Evolutionary conservation across 2,888 invertebrate genomes (phyloP).

Genomic region (Trilocha varians): DNA sequence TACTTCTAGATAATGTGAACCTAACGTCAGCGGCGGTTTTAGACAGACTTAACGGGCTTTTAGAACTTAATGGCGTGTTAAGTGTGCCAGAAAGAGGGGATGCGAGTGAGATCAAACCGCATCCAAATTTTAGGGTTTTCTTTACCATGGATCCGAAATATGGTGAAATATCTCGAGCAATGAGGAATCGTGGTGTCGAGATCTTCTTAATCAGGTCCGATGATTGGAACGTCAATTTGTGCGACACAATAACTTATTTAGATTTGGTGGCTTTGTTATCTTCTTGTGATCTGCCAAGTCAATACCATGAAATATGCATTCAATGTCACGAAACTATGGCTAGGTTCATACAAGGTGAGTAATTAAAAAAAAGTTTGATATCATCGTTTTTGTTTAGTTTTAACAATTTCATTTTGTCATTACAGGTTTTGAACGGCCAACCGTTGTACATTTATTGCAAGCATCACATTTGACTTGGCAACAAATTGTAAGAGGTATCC

Average conservation of each 20-base stretch:
- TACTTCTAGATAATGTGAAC: conserved; percentile 94
- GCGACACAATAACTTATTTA: conserved; percentile 48
- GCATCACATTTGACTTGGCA: conserved; percentile 77
- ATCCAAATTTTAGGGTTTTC: conserved; percentile 93
- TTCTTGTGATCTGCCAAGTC: conserved; percentile 49
- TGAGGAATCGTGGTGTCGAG: conserved; percentile 98
- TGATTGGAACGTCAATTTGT: conserved; percentile 36
- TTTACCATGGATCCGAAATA: conserved; percentile 95
- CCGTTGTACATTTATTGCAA: conserved; percentile 77
- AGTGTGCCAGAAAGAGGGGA: conserved; percentile 94
- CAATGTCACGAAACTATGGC: conserved; percentile 54
- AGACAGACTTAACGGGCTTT: conserved; percentile 94
- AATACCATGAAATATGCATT: conserved; percentile 46
- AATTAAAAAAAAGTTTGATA: background rate
- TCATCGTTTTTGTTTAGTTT: background rate
- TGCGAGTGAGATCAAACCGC: conserved; percentile 84
- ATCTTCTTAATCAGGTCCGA: conserved; percentile 69
- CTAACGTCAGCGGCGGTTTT: conserved; percentile 96
- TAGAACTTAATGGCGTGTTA: conserved; percentile 93
- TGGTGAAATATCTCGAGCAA: conserved; percentile 97
- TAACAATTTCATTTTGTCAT: conserved; percentile 12
- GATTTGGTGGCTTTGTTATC: conserved; percentile 57
- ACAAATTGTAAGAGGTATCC: conserved; percentile 75
- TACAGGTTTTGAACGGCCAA: conserved; percentile 75
- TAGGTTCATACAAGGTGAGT: conserved; percentile 58